Evolutionary conservation across 1,140 invertebrate species (phyloP), one percentile per base, ranked within the genome.

Genomic region (Sminthurinus signatus): DNA sequence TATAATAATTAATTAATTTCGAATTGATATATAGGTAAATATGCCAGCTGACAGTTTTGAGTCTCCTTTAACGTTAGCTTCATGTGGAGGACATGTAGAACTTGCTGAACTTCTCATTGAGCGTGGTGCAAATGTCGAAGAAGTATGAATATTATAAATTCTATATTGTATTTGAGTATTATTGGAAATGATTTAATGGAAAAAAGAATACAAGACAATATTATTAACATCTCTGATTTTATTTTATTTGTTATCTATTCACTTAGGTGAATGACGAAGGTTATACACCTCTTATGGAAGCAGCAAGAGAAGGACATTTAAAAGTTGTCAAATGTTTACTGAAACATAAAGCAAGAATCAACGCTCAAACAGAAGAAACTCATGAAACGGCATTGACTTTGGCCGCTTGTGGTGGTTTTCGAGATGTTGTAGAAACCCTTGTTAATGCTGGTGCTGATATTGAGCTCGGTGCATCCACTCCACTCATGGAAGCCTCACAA

Each of bases 11-110:
- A n/a, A n/a, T n/a, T n/a, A n/a, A n/a, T n/a, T n/a, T 36, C 5
- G 32, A 36, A 15, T 36, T 36, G 71, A 72, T 44, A 68, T 31
- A 70, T 75, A 87, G 85, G 91, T 95, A 10, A 98, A 98, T 79
- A 97, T 99, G 94, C 93, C 95, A 50, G 96, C 93, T 42, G 96
- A 99, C 76, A 98, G 95, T 78, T 99, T 99, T 80, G 96, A 99
- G 79, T 98, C 94, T 23, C 96, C 96, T 27, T 81, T 99, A 64
- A 99, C 96, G 1, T 79, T 99, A 62, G 96, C 96, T 58, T 95
- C 96, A 14, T 98, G 96, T 80, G 96, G 96, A 63, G 96, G 96
- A 27, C 96, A 99, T 77, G 92, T 96, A 31, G 95, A 98, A 76
- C 79, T 99, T 64, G 96, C 96, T 0, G 88, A 91, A 81, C 80